Evolutionary conservation across 2,797 vertebrate genomes (phyloP), one percentile per base, ranked within the genome.

Genomic region (Tamandua tetradactyla): DNA sequence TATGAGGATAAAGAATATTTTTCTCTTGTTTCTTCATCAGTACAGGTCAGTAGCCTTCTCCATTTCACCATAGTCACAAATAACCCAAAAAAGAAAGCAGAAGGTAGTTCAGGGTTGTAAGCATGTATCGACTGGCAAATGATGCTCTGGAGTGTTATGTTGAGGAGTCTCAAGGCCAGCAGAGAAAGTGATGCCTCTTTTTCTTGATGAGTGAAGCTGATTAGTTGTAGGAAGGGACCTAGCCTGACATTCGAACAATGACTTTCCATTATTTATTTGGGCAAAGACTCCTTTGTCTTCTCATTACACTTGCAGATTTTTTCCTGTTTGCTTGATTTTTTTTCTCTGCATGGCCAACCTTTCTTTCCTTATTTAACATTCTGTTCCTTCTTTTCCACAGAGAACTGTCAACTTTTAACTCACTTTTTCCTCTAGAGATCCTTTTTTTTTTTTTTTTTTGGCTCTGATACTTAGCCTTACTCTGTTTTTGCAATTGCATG

Each of bases 241-340:
- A 15, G 69, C 37, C 87, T 89, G 82, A 76, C 40, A 8, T 83
- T 32, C 86, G 69, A 87, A 79, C 40, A 57, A 8, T 59, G 76
- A 27, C 47, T 94, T 90, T 14, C 35, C 44, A 2, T 78, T 95
- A 44, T 90, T 95, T 86, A 95, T 91, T 78, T 71, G 83, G 94
- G 93, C 87, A 81, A 47, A 55, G 47, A 62, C 55, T 20, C 57
- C 25, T 84, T 47, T 74, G 75, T 74, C 42, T 93, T 91, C n/a
- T 25, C 64, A 17, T 96, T 96, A 93, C 55, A 84, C 83, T 94
- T 96, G 86, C 85, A 96, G 93, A 92, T 83, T 52, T 91, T 75
- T 93, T 90, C 44, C 62, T 61, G 42, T 87, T 85, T 42, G 12
- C 12, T 74, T n/a, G n/a, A n/a, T n/a, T 86, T 76, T 75, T 32